Percentiles rank a stretch among this genome's conserved stretches.
Evolutionary conservation across 23 tunicate genomes (phyloP).

Genomic region (Pegea sp.): DNA sequence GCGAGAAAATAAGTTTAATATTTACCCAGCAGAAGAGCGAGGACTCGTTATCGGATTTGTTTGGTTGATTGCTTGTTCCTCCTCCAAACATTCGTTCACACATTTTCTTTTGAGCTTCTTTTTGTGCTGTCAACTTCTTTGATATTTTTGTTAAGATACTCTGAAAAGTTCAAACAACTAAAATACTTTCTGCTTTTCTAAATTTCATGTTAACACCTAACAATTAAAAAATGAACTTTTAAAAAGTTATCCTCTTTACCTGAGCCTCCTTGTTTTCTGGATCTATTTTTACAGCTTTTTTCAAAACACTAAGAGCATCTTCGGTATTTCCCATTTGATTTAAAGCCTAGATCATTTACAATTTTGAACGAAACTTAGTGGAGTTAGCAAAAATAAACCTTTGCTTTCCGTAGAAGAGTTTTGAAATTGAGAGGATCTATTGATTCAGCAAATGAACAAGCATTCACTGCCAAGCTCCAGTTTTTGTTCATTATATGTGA

Average conservation of each 20-base stretch:
- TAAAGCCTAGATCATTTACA: slow-evolving; percentile 21
- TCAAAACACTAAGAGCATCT: slow-evolving; percentile 14
- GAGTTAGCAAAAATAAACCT: slow-evolving; percentile 3
- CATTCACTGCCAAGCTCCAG: slow-evolving; percentile 37
- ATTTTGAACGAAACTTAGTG: no score
- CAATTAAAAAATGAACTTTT: no score
- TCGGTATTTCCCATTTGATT: slow-evolving; percentile 18
- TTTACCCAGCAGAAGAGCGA: no score
- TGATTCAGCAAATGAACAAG: slow-evolving; percentile 31
- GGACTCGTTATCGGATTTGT: no score
- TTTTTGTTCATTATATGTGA: slow-evolving; percentile 26
- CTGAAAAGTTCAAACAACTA: slow-evolving; percentile 1
- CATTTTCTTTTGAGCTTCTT: slow-evolving; percentile 39
- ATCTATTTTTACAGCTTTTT: slow-evolving; percentile 20
- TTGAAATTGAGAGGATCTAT: slow-evolving; percentile 33
- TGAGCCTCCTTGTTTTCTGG: slow-evolving; percentile 41
- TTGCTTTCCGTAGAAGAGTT: slow-evolving; percentile 54
- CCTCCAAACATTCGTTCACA: slow-evolving; percentile 43
- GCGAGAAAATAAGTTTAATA: no score
- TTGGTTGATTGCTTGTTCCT: not conserved
- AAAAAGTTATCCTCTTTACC: no score
- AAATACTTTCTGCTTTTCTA: no score
- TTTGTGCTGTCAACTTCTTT: slow-evolving; percentile 19
- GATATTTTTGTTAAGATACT: slow-evolving; percentile 14
- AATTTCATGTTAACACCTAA: no score